Conservation (phyloP, 2,888 invertebrate species). For the Vannuccia rotundouncinata region DNA sequence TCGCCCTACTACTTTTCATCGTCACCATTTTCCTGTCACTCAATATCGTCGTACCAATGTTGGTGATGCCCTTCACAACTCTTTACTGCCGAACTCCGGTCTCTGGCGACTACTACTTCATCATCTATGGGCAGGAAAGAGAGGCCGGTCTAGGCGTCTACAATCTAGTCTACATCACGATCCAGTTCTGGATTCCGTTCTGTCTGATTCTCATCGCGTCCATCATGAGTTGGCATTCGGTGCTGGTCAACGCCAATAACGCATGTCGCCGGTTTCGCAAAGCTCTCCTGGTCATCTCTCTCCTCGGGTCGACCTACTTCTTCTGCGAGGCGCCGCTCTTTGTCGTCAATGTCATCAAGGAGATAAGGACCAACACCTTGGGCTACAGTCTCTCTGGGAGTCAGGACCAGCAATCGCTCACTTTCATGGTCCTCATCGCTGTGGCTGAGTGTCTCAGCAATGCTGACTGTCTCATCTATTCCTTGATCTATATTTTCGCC, state of each 20-base stretch:
- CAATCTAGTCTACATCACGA: background rate
- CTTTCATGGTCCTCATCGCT: background rate
- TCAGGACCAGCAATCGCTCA: background rate
- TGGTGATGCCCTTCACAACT: background rate
- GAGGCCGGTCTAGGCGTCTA: background rate
- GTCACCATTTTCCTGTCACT: background rate
- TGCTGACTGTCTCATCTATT: background rate
- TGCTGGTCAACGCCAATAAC: background rate
- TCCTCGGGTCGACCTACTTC: background rate
- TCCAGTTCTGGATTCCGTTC: slow-evolving; percentile 9
- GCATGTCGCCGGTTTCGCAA: background rate
- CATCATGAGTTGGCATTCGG: background rate
- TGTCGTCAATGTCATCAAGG: background rate
- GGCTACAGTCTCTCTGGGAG: too few relatives aligned
- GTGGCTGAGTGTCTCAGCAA: background rate
- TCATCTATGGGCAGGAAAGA: background rate
- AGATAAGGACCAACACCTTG: background rate
- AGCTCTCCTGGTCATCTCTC: background rate
- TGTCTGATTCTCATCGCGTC: background rate
- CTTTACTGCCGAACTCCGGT: background rate
- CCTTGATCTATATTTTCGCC: background rate
- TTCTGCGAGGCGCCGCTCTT: background rate
- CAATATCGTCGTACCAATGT: background rate
- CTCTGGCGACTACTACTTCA: background rate
- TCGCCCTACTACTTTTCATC: background rate